phyloP scores from a whole-genome alignment of 2,888 invertebrate genomes.

The Doris montereyensis region DNA sequence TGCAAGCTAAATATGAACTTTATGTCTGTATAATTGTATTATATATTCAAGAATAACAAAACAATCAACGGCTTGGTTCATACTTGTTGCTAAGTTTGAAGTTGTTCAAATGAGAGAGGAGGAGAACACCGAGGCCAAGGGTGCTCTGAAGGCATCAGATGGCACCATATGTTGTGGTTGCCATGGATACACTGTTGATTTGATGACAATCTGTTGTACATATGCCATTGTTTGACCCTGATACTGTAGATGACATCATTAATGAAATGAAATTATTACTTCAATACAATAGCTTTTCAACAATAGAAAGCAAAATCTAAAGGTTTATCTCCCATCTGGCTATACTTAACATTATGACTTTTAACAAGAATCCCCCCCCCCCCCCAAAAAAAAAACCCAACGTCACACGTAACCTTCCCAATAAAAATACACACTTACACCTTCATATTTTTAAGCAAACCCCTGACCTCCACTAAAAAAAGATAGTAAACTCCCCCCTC shows the following conservation, averaged over 20 bases:
- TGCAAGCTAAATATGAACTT: too few species aligned
- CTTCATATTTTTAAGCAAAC: too few species aligned
- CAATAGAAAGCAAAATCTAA: not conserved
- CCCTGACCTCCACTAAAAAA: too few species aligned
- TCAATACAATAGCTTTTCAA: not conserved
- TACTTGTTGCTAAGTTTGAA: conserved; percentile 73
- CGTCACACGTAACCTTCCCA: too few species aligned
- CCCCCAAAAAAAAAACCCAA: too few species aligned
- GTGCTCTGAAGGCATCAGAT: conserved; percentile 93
- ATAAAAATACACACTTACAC: too few species aligned
- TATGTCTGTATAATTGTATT: too few species aligned
- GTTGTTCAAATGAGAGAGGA: conserved; percentile 88
- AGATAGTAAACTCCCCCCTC: too few species aligned
- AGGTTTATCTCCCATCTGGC: not conserved
- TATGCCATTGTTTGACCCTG: conserved; percentile 74
- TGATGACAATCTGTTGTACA: conserved; percentile 74
- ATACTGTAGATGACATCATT: not conserved
- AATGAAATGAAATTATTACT: not conserved
- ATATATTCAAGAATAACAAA: too few species aligned
- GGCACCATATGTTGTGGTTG: conserved; percentile 81
- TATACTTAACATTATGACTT: too few species aligned
- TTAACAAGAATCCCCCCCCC: too few species aligned
- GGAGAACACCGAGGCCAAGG: conserved; percentile 90
- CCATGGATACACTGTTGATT: conserved; percentile 89
- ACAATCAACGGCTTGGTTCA: too few species aligned